Percentiles rank a stretch among this genome's conserved stretches.
Evolutionary conservation across 2,113 vertebrate species (phyloP).

Genomic region (Bujurquina vittata): DNA sequence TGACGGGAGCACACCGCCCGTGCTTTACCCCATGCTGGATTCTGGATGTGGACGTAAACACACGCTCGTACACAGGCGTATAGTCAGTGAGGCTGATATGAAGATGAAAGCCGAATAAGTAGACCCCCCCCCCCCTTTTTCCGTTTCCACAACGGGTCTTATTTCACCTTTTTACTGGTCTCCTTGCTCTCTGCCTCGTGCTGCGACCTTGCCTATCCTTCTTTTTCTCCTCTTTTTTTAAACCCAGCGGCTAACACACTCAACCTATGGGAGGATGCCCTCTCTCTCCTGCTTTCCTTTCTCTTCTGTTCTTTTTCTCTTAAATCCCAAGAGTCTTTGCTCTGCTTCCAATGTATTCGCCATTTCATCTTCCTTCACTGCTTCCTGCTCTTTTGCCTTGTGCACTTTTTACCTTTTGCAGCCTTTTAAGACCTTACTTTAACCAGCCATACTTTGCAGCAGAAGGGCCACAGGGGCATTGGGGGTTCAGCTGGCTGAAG

Average conservation of each 20-base stretch:
- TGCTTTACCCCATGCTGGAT: constrained; percentile 28
- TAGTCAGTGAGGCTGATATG: constrained; percentile 25
- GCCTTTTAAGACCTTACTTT: constrained; percentile 15
- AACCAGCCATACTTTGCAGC: constrained; percentile 21
- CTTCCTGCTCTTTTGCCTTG: neutral
- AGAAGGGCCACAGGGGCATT: neutral
- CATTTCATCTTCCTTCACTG: constrained; percentile 33
- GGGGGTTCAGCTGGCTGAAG: neutral
- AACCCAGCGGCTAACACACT: constrained; percentile 31
- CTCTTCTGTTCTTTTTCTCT: constrained; percentile 6
- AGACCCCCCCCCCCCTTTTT: constrained; percentile 6
- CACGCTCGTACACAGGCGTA: constrained; percentile 13
- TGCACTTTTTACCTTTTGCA: constrained; percentile 6
- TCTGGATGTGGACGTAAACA: neutral
- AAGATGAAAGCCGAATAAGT: constrained; percentile 44
- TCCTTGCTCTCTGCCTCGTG: constrained; percentile 44
- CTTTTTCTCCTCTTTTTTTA: constrained; percentile 16
- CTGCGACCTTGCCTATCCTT: constrained; percentile 56
- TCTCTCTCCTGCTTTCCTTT: constrained; percentile 1
- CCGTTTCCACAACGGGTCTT: constrained; percentile 38
- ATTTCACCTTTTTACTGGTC: constrained; percentile 52
- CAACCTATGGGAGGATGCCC: neutral
- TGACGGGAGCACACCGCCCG: constrained; percentile 25
- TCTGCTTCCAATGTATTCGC: neutral
- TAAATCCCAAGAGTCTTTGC: constrained; percentile 13